Evolutionary conservation across 1,140 invertebrate genomes (phyloP).

Genomic region (Zeugodacus cucurbitae): DNA sequence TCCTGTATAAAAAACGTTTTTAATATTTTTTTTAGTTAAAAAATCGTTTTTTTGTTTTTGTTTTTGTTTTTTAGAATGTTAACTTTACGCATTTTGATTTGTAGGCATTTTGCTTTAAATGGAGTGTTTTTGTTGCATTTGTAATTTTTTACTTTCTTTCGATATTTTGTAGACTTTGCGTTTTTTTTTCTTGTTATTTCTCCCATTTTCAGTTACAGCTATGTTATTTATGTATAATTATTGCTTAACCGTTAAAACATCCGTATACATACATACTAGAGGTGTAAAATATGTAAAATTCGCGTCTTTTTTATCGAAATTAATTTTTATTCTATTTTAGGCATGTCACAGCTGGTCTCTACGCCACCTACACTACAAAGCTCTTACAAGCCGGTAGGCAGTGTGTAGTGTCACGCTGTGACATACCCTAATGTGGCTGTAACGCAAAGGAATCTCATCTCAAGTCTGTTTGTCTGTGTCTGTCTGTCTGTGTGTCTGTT

Average conservation of each 20-base stretch:
- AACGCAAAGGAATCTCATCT: not conserved
- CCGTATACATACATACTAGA: not conserved
- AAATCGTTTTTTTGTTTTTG: not conserved
- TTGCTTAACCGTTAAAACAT: not conserved
- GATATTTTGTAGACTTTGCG: constrained; percentile 37
- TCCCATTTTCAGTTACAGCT: not conserved
- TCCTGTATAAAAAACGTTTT: not conserved
- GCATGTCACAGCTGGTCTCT: not conserved
- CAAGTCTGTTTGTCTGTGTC: no score
- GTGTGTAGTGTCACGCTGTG: not conserved
- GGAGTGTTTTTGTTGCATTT: not conserved
- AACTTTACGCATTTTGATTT: constrained; percentile 10
- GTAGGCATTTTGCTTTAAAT: constrained; percentile 10
- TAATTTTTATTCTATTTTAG: not conserved
- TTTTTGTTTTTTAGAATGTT: not conserved
- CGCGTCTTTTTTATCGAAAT: not conserved
- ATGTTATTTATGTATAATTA: not conserved
- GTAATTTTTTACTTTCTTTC: not conserved
- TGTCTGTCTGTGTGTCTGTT: not conserved
- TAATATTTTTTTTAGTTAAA: not conserved
- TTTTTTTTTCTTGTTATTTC: not conserved
- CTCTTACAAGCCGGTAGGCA: no score
- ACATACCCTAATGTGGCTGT: not conserved
- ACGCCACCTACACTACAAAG: not conserved
- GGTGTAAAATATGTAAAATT: not conserved